These are phyloP conservation scores for Charanyca ferruginea DNA, from an alignment of 2,888 invertebrate genomes.

Conservation along the genomic window DNA sequence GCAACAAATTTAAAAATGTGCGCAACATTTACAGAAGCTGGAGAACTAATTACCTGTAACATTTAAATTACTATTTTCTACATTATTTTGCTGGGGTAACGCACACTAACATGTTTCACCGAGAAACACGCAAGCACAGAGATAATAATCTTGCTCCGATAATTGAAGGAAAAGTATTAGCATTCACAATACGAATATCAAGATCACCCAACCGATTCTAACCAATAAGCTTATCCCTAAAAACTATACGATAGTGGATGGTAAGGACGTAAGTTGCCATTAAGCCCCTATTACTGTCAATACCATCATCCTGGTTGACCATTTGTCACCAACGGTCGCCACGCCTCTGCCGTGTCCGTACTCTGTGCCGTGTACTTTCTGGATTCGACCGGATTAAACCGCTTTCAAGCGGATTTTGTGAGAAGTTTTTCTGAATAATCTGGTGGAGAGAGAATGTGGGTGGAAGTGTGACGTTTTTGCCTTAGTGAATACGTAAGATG, in stretches of 20 bases:
- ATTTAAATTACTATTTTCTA: too few relatives aligned
- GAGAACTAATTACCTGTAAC: too few relatives aligned
- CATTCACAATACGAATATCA: neutral
- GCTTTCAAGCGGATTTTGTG: constrained; percentile 62
- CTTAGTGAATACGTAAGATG: constrained; percentile 20
- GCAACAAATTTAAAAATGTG: too few relatives aligned
- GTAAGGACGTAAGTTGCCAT: constrained; percentile 50
- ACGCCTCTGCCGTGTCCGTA: constrained; percentile 75
- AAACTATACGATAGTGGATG: constrained; percentile 27
- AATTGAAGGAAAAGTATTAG: neutral
- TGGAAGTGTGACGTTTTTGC: constrained; percentile 23
- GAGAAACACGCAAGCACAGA: neutral
- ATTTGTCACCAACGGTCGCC: constrained; percentile 77
- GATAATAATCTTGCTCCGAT: neutral
- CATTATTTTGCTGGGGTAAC: too few relatives aligned
- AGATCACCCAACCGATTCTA: constrained; percentile 23
- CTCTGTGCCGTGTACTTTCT: too few relatives aligned
- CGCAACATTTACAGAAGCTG: too few relatives aligned
- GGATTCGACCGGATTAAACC: constrained; percentile 64
- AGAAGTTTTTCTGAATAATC: constrained; percentile 51
- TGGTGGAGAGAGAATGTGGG: constrained; percentile 14
- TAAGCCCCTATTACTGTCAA: constrained; percentile 77
- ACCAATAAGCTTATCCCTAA: constrained; percentile 37
- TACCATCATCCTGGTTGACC: constrained; percentile 78
- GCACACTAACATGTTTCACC: too few relatives aligned